Conservation (phyloP, 2,888 invertebrate genomes). For the Tetanocera ferruginea region DNA sequence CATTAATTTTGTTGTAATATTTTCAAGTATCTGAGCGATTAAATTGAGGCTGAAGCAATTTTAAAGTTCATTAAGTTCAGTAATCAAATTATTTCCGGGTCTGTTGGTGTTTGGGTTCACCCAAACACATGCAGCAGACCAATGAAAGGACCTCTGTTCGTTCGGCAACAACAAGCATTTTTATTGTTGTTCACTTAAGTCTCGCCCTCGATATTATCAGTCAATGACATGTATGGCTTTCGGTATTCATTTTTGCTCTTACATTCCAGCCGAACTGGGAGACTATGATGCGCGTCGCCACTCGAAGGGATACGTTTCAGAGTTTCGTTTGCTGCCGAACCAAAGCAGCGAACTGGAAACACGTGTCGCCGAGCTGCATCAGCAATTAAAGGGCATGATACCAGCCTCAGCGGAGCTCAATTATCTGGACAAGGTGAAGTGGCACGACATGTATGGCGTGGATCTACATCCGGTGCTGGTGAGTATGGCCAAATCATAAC, state of each 20-base stretch:
- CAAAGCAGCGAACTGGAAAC: slow-evolving; percentile 92
- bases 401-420: slow-evolving; percentile 94
- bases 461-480: slow-evolving; percentile 97
- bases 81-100: not conserved
- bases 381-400: slow-evolving; percentile 78
- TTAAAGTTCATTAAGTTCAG: slow-evolving; percentile 44
- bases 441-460: slow-evolving; percentile 98
- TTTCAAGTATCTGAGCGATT: slow-evolving; percentile 22
- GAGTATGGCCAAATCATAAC: slow-evolving; percentile 65
- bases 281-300: slow-evolving; percentile 93
- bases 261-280: slow-evolving; percentile 87
- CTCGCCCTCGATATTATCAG: not conserved
- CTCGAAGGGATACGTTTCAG: slow-evolving; percentile 91
- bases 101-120: not conserved
- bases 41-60: slow-evolving; percentile 36
- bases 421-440: slow-evolving; percentile 97
- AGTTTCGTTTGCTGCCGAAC: slow-evolving; percentile 92
- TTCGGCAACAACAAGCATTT: not conserved
- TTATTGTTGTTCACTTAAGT: not conserved
- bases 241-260: not conserved
- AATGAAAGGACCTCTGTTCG: not conserved
- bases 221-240: not conserved
- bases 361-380: slow-evolving; percentile 89
- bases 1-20: slow-evolving; percentile 13
- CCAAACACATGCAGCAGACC: not conserved